Base-by-base conservation (phyloP, 2,797 vertebrate species). In the Oreonectes daqikongensis region DNA sequence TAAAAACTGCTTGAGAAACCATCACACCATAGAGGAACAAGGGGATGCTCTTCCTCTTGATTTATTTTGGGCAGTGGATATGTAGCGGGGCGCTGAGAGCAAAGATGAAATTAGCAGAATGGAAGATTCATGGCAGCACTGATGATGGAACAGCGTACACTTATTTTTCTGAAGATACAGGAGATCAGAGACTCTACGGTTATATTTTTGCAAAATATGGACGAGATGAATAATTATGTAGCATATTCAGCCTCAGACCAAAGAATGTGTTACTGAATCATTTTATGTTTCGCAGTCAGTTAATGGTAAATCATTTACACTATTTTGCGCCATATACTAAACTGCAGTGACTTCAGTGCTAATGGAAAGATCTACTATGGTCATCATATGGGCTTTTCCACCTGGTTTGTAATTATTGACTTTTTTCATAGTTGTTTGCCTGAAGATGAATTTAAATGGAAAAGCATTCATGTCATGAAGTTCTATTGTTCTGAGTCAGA, bases 1-100 rank as follows among this genome's bases (percentile, higher is more conserved):
- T 95, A 95, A 91, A 85, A 78, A 83, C 82, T 35, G 80, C 55
- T 65, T 57, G 14, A 1, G 1, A 8, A 57, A 42, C 63, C 61
- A 60, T 76, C 40, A 59, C 84, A 86, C 84, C 73, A 74, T 53
- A 68, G 66, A 57, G 55, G 53, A 78, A 22, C 38, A 80, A n/a
- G 59, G 79, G 63, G 10, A 46, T 14, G 12, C 26, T 35, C 4
- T 4, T 76, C 72, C 69, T 72, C 48, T 60, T 57, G 42, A 53
- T n/a, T n/a, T 42, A 46, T 57, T 70, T 67, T 10, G 22, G 46
- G 42, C 14, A 42, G 71, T 22, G 12, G 55, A 64, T 24, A 28
- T 55, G 40, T 50, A 69, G 26, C 17, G 7, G 20, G 50, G 69
- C 28, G 28, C 42, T 15, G 35, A 69, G 66, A 64, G 53, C 61